Conservation (phyloP, 2,797 vertebrate genomes). For the Champsocephalus gunnari region DNA sequence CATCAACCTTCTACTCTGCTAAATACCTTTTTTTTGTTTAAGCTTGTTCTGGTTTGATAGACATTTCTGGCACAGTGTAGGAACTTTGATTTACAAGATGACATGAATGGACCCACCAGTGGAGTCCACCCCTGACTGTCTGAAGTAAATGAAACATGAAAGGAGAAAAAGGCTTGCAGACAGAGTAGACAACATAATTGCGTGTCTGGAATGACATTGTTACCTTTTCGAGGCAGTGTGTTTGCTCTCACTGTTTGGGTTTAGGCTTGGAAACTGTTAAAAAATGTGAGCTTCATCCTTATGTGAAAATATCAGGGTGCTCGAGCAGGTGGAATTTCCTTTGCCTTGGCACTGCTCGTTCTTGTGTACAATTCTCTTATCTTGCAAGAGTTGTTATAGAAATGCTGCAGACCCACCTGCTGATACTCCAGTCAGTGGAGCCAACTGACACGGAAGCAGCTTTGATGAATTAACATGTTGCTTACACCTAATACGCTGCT, state of each 20-base stretch:
- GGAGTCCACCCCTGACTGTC: conserved; percentile 8
- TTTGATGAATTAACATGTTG: not conserved
- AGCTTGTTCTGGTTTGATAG: not conserved
- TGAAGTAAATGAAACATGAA: conserved; percentile 33
- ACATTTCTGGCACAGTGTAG: not conserved
- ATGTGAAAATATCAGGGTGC: conserved; percentile 43
- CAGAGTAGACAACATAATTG: conserved; percentile 13
- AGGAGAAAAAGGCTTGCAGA: conserved; percentile 4
- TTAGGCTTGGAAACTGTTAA: conserved; percentile 32
- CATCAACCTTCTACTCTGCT: not conserved
- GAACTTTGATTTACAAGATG: conserved; percentile 2
- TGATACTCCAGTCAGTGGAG: conserved; percentile 36
- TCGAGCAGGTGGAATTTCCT: conserved; percentile 43
- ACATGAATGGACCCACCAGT: conserved; percentile 11
- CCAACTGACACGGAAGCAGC: conserved; percentile 23
- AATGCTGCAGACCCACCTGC: conserved; percentile 45
- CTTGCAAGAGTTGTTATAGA: conserved; percentile 44
- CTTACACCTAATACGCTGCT: not conserved
- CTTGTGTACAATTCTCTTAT: conserved; percentile 48
- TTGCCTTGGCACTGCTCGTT: conserved; percentile 32
- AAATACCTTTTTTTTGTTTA: not conserved
- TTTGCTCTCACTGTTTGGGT: conserved; percentile 26
- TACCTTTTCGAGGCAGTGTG: conserved; percentile 22
- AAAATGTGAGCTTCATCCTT: conserved; percentile 35
- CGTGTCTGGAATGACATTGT: conserved; percentile 19